Evolutionary conservation across 2,888 invertebrate species (phyloP), one percentile per base, ranked within the genome.

Genomic region (Cheilosia pagana): DNA sequence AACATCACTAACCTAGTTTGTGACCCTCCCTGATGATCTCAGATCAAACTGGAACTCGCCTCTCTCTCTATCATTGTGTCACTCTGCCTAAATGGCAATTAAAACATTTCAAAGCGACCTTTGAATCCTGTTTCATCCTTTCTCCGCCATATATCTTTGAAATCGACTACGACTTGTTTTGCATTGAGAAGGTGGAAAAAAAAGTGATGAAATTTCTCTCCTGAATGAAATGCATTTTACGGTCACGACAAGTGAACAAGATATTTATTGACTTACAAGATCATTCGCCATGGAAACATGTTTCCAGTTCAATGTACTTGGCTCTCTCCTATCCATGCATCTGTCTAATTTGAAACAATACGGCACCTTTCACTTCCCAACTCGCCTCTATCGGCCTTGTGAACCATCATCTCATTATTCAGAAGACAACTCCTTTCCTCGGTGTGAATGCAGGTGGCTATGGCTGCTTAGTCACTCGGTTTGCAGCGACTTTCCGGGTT

Each of bases 281-380:
- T 65, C 74, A 67, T 25, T 23, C 52, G n/a, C 21, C 16, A 35
- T 8, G 7, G 14, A 60, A 74, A 68, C 75, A 68, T 63, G 81
- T 68, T 81, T 70, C 7, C 60, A 81, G 62, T 75, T 81, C 75
- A 81, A 60, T 25, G 68, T 60, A 81, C 68, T 55, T 62, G 10
- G 14, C 19, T 68, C 31, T 67, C 6, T 68, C 57, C 23, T 16
- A 39, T 28, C 59, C n/a, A 19, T 39, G 8, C 41, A 16, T 28
- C 19, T 41, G 60, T 16, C 23, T 14, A 50, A 6, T 76, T 59
- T 53, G 63, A 53, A 68, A 81, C 68, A 70, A 70, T 75, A 62
- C 12, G 28, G 25, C 68, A 75, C 68, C 81, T 81, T 81, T 81
- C 81, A 81, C 76, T 75, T 68, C 62, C 75, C 70, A 62, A 21